Conservation (phyloP, 2,888 invertebrate species). For the Macaria liturata region DNA sequence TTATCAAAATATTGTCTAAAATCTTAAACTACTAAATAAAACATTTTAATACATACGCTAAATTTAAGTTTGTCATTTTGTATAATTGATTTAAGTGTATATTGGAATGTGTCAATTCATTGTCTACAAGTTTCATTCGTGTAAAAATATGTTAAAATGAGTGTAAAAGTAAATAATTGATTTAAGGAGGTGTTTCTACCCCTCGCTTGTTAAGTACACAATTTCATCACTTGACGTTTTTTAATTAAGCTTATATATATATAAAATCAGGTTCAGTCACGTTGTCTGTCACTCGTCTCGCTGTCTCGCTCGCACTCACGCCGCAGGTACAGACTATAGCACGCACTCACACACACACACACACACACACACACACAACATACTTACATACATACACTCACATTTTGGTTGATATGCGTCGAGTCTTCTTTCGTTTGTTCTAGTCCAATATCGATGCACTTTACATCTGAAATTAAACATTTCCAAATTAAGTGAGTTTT, state of each 20-base stretch:
- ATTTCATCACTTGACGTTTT: constrained; percentile 13
- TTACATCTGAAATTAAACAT: constrained; percentile 23
- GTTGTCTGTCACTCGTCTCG: constrained; percentile 11
- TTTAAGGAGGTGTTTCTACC: constrained; percentile 32
- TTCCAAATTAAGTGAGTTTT: too few relatives aligned
- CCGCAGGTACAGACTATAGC: constrained; percentile 29
- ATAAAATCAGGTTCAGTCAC: constrained; percentile 4
- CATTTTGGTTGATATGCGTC: constrained; percentile 48
- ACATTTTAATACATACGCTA: too few relatives aligned
- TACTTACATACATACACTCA: constrained; percentile 23
- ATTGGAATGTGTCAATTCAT: constrained; percentile 27
- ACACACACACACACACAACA: constrained; percentile 34
- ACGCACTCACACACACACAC: constrained; percentile 31
- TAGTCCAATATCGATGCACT: background rate
- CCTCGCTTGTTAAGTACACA: constrained; percentile 35
- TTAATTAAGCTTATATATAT: background rate
- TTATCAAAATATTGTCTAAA: too few relatives aligned
- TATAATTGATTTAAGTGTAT: constrained; percentile 37
- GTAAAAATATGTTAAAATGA: constrained; percentile 23
- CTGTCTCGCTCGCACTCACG: constrained; percentile 31
- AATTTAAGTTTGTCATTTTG: constrained; percentile 17
- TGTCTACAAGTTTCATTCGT: constrained; percentile 15
- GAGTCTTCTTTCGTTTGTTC: constrained; percentile 23
- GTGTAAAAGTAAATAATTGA: constrained; percentile 35
- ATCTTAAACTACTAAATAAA: too few relatives aligned